phyloP scores from a whole-genome alignment of 2,113 vertebrate species.

The Brevimyrus niger region DNA sequence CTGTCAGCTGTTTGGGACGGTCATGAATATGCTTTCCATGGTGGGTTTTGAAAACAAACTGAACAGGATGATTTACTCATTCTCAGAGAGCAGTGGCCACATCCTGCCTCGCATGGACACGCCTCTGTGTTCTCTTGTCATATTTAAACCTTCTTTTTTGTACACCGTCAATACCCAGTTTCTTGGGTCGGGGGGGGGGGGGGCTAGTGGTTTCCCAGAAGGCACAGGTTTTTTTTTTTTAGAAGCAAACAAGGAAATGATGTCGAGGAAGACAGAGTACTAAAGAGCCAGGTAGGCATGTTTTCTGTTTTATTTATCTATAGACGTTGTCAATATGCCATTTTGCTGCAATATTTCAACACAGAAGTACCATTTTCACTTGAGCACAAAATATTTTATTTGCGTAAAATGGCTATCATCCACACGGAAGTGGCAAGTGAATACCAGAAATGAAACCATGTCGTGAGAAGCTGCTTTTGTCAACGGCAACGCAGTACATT shows the following conservation, averaged over 20 bases:
- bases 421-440: not conserved
- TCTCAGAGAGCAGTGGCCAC: conserved; percentile 25
- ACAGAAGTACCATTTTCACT: not conserved
- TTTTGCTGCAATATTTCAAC: not conserved
- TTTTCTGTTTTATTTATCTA: not conserved
- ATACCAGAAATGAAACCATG: not conserved
- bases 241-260: conserved; percentile 29
- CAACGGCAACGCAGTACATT: not conserved
- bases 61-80: not conserved
- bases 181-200: not conserved
- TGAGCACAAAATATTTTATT: not conserved
- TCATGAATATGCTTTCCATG: not conserved
- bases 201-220: conserved; percentile 34
- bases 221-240: conserved; percentile 14
- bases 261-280: conserved; percentile 26
- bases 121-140: conserved; percentile 14
- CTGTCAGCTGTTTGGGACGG: not conserved
- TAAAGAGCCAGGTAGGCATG: conserved; percentile 22
- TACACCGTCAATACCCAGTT: not conserved
- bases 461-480: not conserved
- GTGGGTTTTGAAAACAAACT: not conserved
- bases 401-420: not conserved
- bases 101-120: conserved; percentile 28
- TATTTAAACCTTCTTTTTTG: conserved; percentile 25
- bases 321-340: not conserved